phyloP scores from a whole-genome alignment of 2,113 vertebrate species.

The Suncus etruscus region DNA sequence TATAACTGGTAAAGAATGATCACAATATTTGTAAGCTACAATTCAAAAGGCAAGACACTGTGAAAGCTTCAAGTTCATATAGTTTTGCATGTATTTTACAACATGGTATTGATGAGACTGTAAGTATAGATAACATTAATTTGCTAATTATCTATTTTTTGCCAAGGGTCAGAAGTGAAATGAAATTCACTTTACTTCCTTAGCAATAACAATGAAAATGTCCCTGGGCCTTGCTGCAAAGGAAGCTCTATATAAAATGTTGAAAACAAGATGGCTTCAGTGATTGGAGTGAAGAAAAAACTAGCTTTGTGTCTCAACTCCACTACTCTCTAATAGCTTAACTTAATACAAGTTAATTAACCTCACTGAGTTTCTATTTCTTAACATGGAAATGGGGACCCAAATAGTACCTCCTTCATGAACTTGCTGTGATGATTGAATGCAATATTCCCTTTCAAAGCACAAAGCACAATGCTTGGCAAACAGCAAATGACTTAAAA shows the following conservation, averaged over 20 bases:
- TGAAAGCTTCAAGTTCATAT: neutral
- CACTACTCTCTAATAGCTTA: neutral
- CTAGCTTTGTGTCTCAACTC: constrained; percentile 11
- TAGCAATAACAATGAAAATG: neutral
- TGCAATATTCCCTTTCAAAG: constrained; percentile 41
- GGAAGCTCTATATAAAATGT: neutral
- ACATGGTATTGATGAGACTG: neutral
- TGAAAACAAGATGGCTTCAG: neutral
- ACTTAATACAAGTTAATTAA: constrained; percentile 34
- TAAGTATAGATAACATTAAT: neutral
- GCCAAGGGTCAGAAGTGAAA: neutral
- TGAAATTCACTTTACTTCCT: constrained; percentile 19
- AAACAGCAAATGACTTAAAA: constrained; percentile 50
- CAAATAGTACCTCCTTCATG: constrained; percentile 26
- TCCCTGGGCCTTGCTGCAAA: neutral
- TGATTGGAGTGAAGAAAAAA: neutral
- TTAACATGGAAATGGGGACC: constrained; percentile 1
- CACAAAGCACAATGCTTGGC: neutral
- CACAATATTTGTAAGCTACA: constrained; percentile 45
- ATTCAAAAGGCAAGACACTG: neutral
- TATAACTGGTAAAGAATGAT: neutral
- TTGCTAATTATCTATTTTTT: neutral
- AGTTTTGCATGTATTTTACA: constrained; percentile 37
- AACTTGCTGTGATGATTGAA: constrained; percentile 3
- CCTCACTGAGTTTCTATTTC: constrained; percentile 8